Conservation (phyloP, 2,113 vertebrate species). For the Todiramphus chloris region DNA sequence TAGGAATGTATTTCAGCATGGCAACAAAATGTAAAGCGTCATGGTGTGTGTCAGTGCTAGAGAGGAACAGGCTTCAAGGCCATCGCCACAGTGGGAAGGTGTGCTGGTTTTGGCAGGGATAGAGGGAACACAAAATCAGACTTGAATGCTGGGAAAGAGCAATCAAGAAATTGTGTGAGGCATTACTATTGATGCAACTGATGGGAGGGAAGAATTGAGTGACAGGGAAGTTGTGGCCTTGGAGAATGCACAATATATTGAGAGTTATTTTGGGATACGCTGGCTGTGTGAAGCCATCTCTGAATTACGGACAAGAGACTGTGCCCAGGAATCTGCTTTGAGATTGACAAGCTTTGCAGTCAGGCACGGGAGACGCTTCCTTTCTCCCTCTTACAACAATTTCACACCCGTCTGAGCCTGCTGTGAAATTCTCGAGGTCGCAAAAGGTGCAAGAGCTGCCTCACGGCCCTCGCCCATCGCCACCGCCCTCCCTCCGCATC, state of each 20-base stretch:
- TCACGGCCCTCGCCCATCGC: neutral
- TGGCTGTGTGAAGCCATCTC: neutral
- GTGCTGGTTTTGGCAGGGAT: neutral
- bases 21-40: neutral
- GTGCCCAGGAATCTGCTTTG: neutral
- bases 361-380: neutral
- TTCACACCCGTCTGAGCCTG: neutral
- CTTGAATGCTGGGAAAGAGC: neutral
- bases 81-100: neutral
- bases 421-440: neutral
- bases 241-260: neutral
- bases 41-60: fast-evolving
- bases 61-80: neutral
- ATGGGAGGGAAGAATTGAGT: neutral
- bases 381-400: neutral
- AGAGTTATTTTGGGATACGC: neutral
- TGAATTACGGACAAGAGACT: too few relatives aligned
- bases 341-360: fast-evolving
- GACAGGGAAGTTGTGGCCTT: neutral
- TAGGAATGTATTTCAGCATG: fast-evolving
- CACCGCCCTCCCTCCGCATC: neutral
- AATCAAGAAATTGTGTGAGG: neutral
- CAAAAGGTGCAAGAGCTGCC: neutral
- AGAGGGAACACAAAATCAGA: neutral
- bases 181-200: neutral